These are phyloP conservation scores for Nasonia oneida DNA, from an alignment of 2,888 invertebrate species.

Conservation along the genomic window DNA sequence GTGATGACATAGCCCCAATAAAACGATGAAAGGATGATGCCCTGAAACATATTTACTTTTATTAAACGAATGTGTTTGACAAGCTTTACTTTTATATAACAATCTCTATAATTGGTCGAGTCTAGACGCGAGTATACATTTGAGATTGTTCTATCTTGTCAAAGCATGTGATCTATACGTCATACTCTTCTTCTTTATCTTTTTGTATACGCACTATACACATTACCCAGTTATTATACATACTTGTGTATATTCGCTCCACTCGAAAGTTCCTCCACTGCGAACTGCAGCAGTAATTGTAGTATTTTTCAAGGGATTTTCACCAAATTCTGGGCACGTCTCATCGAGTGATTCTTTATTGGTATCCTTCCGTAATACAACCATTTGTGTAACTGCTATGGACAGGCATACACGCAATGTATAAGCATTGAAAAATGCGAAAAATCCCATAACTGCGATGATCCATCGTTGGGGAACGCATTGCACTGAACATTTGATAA, in stretches of 20 bases:
- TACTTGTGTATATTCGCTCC: slow-evolving; percentile 65
- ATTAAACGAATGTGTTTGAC: background rate
- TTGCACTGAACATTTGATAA: slow-evolving; percentile 34
- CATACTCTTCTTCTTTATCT: background rate
- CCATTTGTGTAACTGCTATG: slow-evolving; percentile 85
- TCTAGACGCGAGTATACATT: background rate
- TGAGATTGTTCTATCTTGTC: background rate
- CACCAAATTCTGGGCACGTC: slow-evolving; percentile 48
- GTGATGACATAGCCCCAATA: slow-evolving; percentile 90
- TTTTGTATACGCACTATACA: background rate
- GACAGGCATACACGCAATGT: slow-evolving; percentile 86
- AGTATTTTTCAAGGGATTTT: slow-evolving; percentile 3
- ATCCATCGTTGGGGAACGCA: slow-evolving; percentile 62
- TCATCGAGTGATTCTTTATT: slow-evolving; percentile 31
- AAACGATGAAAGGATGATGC: slow-evolving; percentile 87
- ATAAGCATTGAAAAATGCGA: slow-evolving; percentile 86
- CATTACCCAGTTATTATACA: background rate
- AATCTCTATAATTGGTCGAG: background rate
- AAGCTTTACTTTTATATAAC: background rate
- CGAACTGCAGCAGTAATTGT: background rate
- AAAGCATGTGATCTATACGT: background rate
- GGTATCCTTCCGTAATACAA: slow-evolving; percentile 68
- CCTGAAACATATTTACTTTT: slow-evolving; percentile 78
- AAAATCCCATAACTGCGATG: slow-evolving; percentile 81
- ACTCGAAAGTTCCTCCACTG: slow-evolving; percentile 57